Evolutionary conservation across 2,113 vertebrate genomes (phyloP).

Genomic region (Zosterops hypoxanthus): DNA sequence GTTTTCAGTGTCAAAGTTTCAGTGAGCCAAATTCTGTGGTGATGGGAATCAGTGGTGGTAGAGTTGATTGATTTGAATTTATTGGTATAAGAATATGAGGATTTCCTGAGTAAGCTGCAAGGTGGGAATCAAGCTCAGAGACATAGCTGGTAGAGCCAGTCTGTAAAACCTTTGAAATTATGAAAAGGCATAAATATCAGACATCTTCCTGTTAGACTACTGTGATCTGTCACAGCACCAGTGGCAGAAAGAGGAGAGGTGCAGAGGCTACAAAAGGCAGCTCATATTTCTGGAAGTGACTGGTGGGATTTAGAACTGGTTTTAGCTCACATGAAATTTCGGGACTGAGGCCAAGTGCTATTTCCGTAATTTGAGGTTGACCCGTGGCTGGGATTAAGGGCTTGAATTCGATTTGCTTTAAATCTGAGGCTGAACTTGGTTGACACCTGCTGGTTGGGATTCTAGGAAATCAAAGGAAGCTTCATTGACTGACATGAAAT

Average conservation of each 20-base stretch:
- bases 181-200: neutral
- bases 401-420: conserved; percentile 26
- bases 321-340: neutral
- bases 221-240: neutral
- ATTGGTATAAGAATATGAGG: neutral
- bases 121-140: neutral
- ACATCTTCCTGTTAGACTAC: neutral
- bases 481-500: neutral
- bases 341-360: neutral
- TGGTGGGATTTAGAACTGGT: conserved; percentile 23
- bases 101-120: neutral
- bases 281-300: neutral
- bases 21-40: neutral
- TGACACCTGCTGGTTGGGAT: conserved; percentile 10
- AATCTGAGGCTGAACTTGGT: conserved; percentile 24
- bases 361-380: conserved; percentile 18
- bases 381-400: neutral
- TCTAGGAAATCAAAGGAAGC: conserved; percentile 28
- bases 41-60: neutral
- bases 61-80: neutral
- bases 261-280: neutral
- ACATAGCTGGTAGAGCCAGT: neutral
- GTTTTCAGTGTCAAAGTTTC: neutral
- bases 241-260: neutral
- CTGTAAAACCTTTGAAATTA: neutral